Evolutionary conservation across 2,797 vertebrate species (phyloP).

Genomic region (Manis javanica): DNA sequence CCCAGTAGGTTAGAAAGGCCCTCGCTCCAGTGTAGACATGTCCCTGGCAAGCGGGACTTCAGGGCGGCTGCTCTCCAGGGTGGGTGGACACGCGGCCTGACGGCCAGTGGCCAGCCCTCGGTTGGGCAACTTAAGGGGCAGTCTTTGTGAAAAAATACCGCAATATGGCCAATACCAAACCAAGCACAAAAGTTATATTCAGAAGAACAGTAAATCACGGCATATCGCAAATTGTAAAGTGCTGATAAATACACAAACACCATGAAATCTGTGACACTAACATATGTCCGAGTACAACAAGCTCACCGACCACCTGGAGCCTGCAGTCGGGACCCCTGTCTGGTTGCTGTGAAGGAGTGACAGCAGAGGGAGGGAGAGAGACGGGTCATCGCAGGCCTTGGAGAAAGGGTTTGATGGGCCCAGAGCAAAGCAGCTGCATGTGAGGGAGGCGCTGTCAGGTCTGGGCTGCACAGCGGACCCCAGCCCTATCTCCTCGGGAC

Average conservation of each 20-base stretch:
- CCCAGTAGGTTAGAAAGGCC: background rate
- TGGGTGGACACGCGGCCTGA: rapidly evolving
- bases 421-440: background rate
- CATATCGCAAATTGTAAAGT: background rate
- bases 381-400: too few relatives aligned
- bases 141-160: background rate
- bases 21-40: background rate
- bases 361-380: background rate
- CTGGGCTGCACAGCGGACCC: background rate
- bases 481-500: background rate
- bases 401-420: background rate
- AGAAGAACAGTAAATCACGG: background rate
- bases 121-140: background rate
- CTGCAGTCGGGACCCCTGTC: background rate
- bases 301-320: background rate
- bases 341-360: background rate
- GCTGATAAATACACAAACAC: background rate
- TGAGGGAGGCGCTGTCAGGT: background rate
- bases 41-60: background rate
- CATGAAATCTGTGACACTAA: background rate
- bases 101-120: background rate
- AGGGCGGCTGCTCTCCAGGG: too few relatives aligned
- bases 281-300: background rate
- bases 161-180: background rate
- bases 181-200: background rate